Evolutionary conservation across 2,113 vertebrate species (phyloP).

Genomic region (Nibea coibor): DNA sequence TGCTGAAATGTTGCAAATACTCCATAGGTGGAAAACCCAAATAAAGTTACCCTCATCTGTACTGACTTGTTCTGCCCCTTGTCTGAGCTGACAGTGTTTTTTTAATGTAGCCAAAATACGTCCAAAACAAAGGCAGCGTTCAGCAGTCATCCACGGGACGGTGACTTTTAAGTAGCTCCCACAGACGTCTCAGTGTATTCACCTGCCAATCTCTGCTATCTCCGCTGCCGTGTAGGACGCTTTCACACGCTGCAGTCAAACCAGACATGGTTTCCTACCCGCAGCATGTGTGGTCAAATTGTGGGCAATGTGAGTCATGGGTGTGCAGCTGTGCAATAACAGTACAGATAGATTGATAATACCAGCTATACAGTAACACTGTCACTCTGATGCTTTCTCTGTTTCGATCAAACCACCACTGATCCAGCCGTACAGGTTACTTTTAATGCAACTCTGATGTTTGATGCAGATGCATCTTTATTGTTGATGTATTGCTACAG

Average conservation of each 20-base stretch:
- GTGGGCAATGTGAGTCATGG: conserved; percentile 18
- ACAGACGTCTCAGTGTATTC: conserved; percentile 4
- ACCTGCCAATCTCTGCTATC: conserved; percentile 37
- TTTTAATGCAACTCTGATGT: not conserved
- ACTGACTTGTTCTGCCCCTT: not conserved
- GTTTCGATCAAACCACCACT: no score
- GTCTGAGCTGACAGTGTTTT: not conserved
- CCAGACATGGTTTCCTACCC: not conserved
- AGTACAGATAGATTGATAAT: not conserved
- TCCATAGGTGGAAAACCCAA: no score
- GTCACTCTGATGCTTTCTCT: no score
- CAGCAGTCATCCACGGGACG: not conserved
- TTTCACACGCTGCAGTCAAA: not conserved
- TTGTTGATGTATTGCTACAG: not conserved
- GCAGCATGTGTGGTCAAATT: conserved; percentile 17
- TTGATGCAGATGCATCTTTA: not conserved
- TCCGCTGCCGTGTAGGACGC: conserved; percentile 10
- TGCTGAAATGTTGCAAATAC: no score
- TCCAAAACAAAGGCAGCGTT: not conserved
- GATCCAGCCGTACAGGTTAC: no score
- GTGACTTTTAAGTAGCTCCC: not conserved
- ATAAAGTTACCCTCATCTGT: not conserved
- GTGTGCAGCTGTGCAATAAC: conserved; percentile 20
- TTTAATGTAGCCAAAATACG: not conserved
- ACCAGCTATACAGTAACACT: no score